Percentiles rank a stretch among this genome's conserved stretches.
These are phyloP conservation scores for Emydura subglobosa DNA, from an alignment of 2,113 vertebrate genomes.

Conservation along the genomic window DNA sequence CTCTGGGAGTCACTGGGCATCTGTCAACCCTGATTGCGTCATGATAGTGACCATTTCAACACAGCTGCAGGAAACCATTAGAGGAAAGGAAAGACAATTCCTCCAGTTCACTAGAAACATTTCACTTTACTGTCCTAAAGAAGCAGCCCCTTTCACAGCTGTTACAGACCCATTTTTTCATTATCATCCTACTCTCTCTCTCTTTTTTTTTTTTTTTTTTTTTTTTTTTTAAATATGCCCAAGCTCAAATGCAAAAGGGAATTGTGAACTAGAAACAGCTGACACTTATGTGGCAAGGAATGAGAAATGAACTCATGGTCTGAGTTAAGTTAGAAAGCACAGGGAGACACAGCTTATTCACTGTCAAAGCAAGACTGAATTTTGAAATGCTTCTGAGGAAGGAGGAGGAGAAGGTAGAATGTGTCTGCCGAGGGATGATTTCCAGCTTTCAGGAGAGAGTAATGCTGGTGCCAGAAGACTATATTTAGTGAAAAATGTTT, in stretches of 20 bases:
- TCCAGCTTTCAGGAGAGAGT: neutral
- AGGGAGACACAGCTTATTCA: neutral
- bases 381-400: neutral
- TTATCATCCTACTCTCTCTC: too few species aligned
- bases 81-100: neutral
- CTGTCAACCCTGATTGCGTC: conserved; percentile 51
- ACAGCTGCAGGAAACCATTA: conserved; percentile 17
- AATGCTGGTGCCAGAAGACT: neutral
- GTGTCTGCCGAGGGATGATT: neutral
- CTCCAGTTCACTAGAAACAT: neutral
- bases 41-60: conserved; percentile 41
- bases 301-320: accelerated
- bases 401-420: neutral
- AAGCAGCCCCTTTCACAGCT: neutral
- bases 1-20: conserved; percentile 48
- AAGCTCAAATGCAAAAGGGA: neutral
- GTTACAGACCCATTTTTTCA: neutral
- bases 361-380: neutral
- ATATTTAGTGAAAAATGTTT: neutral
- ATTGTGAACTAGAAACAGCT: accelerated
- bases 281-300: neutral
- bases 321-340: neutral
- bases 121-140: accelerated
- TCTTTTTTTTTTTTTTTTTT: too few species aligned
- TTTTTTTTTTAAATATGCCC: neutral